A percentile compares a stretch with the other conserved stretches of the same genome.
Conservation (phyloP, 2,888 invertebrate species). For the Drosophila neutralis region DNA sequence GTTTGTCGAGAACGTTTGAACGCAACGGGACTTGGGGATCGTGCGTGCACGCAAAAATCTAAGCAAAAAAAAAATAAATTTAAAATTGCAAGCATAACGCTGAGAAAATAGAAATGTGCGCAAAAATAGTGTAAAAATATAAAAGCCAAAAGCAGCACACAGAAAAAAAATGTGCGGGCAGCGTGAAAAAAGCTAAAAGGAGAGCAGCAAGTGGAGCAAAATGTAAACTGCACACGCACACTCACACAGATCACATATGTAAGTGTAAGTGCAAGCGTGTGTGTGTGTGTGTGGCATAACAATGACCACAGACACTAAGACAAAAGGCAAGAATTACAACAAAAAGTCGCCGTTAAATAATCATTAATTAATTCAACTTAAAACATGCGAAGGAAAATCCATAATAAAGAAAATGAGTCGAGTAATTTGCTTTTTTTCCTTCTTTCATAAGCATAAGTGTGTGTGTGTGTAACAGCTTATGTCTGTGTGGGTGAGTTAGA, state of each 20-base stretch:
- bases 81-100: constrained; percentile 47
- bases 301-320: constrained; percentile 61
- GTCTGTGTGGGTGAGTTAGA: constrained; percentile 31
- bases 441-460: constrained; percentile 23
- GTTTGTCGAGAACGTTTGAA: constrained; percentile 80
- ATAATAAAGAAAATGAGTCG: constrained; percentile 48
- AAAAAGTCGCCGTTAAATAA: constrained; percentile 38
- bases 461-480: constrained; percentile 33
- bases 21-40: constrained; percentile 61
- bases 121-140: constrained; percentile 60
- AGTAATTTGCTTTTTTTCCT: constrained; percentile 25
- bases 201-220: constrained; percentile 50
- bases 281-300: constrained; percentile 46
- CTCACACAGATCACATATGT: constrained; percentile 33
- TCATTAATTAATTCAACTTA: constrained; percentile 54
- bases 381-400: constrained; percentile 64
- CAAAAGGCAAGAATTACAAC: constrained; percentile 22
- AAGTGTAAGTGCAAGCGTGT: constrained; percentile 37
- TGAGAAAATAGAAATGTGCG: constrained; percentile 44
- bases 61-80: constrained; percentile 25
- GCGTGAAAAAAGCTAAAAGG: constrained; percentile 54
- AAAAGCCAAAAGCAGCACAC: constrained; percentile 53
- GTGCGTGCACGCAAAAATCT: constrained; percentile 53
- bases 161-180: constrained; percentile 43
- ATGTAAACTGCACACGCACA: constrained; percentile 56